These are phyloP conservation scores for Microcebus jonahi DNA, from an alignment of 2,113 vertebrate species.

Conservation along the genomic window DNA sequence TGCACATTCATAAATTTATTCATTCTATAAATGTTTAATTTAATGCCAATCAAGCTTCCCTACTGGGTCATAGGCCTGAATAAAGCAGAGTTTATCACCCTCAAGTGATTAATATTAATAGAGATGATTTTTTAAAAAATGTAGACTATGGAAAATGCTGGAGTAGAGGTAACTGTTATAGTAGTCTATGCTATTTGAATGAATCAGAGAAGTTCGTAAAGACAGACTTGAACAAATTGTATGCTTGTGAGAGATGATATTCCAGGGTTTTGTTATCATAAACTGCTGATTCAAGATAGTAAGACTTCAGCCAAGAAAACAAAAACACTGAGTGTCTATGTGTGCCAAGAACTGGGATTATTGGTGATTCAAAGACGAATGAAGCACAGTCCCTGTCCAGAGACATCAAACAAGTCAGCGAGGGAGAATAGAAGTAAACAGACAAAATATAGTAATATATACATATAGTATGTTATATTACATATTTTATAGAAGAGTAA, in stretches of 20 bases:
- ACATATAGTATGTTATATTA: fast-evolving
- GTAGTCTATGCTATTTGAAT: not conserved
- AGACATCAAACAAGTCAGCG: not conserved
- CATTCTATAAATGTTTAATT: not conserved
- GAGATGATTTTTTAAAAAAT: not conserved
- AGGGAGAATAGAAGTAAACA: not conserved
- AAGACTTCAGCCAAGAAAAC: not conserved
- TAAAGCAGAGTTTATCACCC: not conserved
- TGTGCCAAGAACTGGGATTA: not conserved
- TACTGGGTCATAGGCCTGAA: fast-evolving
- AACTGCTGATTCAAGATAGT: not conserved
- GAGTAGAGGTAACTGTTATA: not conserved
- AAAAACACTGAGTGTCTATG: not conserved
- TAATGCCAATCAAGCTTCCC: not conserved
- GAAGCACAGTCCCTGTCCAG: not conserved
- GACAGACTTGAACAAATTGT: not conserved
- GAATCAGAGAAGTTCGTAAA: not conserved
- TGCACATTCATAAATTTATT: not conserved
- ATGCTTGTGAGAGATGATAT: too few relatives aligned
- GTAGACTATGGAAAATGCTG: fast-evolving
- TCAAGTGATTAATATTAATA: not conserved
- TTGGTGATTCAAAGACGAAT: not conserved
- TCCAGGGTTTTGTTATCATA: not conserved
- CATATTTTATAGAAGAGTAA: not conserved
- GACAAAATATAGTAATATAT: too few relatives aligned